Percentiles rank a stretch among this genome's conserved stretches.
Evolutionary conservation across 2,797 vertebrate genomes (phyloP).

Genomic region (Hemitrygon akajei): DNA sequence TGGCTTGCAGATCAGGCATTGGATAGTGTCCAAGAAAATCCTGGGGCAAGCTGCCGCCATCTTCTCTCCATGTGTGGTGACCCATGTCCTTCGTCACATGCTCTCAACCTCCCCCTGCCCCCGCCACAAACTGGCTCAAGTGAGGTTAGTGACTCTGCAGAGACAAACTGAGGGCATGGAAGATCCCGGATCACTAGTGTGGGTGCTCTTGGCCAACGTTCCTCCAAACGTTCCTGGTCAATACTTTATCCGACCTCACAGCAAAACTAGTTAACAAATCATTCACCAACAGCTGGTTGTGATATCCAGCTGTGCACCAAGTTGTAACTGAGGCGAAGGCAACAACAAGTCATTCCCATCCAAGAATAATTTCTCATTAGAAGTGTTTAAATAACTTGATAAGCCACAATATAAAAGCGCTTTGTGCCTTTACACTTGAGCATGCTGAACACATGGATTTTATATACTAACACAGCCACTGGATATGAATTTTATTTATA

Average conservation of each 20-base stretch:
- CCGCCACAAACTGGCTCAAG: background rate
- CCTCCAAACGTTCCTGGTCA: background rate
- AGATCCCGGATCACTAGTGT: background rate
- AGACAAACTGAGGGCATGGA: background rate
- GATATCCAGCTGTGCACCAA: background rate
- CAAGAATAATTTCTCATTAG: background rate
- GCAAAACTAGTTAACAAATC: background rate
- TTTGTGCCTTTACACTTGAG: background rate
- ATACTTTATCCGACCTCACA: background rate
- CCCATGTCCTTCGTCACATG: background rate
- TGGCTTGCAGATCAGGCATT: background rate
- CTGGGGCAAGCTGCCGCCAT: background rate
- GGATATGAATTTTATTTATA: background rate
- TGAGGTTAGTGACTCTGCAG: background rate
- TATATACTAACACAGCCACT: background rate
- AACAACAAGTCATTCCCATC: background rate
- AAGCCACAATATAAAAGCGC: background rate
- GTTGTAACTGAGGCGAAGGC: background rate
- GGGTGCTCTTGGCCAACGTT: background rate
- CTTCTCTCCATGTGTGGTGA: background rate
- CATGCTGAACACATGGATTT: background rate
- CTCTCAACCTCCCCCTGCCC: background rate
- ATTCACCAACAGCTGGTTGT: background rate
- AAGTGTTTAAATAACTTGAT: slow-evolving; percentile 11
- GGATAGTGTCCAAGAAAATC: background rate